Evolutionary conservation across 2,888 invertebrate species (phyloP).

Genomic region (Stenurella melanura): DNA sequence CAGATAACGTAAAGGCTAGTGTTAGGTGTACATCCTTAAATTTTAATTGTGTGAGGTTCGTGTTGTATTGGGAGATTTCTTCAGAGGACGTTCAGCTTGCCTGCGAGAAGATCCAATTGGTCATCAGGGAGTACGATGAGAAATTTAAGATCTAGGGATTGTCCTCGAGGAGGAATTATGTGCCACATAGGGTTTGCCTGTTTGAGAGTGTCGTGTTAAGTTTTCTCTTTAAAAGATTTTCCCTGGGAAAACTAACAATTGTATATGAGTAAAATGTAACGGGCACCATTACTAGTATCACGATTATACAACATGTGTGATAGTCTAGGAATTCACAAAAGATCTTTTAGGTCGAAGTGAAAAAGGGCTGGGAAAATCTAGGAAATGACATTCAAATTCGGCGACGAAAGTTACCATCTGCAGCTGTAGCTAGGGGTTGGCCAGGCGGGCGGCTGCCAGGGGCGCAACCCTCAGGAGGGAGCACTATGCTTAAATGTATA

Average conservation of each 20-base stretch:
- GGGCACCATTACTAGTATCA: too few species aligned
- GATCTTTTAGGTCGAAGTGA: too few species aligned
- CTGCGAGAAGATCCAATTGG: constrained; percentile 82
- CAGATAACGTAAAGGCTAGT: constrained; percentile 75
- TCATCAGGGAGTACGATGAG: constrained; percentile 78
- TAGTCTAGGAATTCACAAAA: too few species aligned
- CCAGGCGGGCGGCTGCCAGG: too few species aligned
- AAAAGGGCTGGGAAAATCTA: too few species aligned
- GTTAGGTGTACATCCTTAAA: constrained; percentile 80
- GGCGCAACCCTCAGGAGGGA: too few species aligned
- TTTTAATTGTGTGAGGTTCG: constrained; percentile 79
- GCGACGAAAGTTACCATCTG: too few species aligned
- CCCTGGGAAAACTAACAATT: not conserved
- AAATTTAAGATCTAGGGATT: constrained; percentile 52
- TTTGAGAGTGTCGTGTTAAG: not conserved
- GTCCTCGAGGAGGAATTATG: constrained; percentile 5
- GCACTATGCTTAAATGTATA: too few species aligned
- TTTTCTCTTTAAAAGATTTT: not conserved
- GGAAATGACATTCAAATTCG: too few species aligned
- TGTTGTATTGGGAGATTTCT: constrained; percentile 82
- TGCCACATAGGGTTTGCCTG: not conserved
- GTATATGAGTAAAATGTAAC: not conserved
- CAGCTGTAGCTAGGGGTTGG: too few species aligned
- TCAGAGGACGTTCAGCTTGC: constrained; percentile 81
- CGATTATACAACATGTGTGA: too few species aligned